Base-by-base conservation (phyloP, 2,888 invertebrate genomes). In the Lumbricus terrestris region DNA sequence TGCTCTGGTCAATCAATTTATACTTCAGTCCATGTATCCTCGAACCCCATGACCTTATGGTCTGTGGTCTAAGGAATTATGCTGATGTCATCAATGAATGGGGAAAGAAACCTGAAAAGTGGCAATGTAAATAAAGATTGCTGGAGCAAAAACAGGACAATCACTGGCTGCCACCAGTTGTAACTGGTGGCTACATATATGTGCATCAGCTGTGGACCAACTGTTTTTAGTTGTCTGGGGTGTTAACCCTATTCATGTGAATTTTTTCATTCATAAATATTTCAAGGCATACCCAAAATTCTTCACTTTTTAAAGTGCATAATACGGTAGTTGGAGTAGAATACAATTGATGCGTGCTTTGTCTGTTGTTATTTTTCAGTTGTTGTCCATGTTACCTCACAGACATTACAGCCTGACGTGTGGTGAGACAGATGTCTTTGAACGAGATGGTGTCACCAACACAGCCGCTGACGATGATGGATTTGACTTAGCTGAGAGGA, bases 381-480 rank as follows among this genome's bases (percentile, higher is more conserved):
- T 85, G 16, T 85, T 23, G 37, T 85, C 37, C 23, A 85, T 85
- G 85, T 37, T 85, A 35, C 85, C 85, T 85, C 85, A 85, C 85
- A 85, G 85, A 37, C 85, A 85, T 85, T 85, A 85, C 37, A 85
- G 85, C 35, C 85, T 85, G 37, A 85, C 85, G 4, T 6, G 69
- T 13, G 85, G 85, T 35, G 85, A 85, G 85, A 37, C 85, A 34
- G 85, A 85, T 35, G 85, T 85, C 37, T 85, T 85, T 23, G 85
- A 85, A 34, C 34, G 16, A 20, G 85, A 85, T 16, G 85, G 85
- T 37, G 85, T 85, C 34, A 18, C 35, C 5, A 85, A 85, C 85
- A 85, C 85, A 35, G 85, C 85, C 35, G 85, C 37, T 85, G 85
- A 85, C 16, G n/a, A 85, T 5, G 85, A 85, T 37, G 85, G 85